phyloP scores from a whole-genome alignment of 2,888 invertebrate species.

The Prenolepis imparis region DNA sequence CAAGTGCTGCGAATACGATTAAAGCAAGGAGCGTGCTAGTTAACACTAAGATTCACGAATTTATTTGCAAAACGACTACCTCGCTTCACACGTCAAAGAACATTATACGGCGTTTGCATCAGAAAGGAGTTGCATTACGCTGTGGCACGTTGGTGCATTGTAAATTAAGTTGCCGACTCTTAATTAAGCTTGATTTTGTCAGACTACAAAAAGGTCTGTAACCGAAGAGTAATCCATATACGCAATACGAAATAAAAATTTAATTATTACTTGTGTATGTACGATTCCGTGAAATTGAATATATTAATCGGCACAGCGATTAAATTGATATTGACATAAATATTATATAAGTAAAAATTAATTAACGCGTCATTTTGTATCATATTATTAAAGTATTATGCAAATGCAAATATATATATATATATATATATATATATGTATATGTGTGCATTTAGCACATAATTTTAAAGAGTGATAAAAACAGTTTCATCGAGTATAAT shows the following conservation, averaged over 20 bases:
- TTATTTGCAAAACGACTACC: conserved; percentile 46
- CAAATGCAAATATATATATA: neutral
- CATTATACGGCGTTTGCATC: conserved; percentile 45
- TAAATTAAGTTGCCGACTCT: conserved; percentile 42
- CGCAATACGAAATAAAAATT: neutral
- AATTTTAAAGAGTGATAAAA: neutral
- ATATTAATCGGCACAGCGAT: conserved; percentile 4
- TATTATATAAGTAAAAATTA: neutral
- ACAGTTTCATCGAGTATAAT: neutral
- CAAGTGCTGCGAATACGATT: conserved; percentile 63
- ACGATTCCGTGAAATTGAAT: neutral
- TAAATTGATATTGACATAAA: conserved; percentile 6
- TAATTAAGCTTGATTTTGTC: conserved; percentile 42
- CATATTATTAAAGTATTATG: neutral
- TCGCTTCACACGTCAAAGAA: conserved; percentile 37
- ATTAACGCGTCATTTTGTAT: neutral
- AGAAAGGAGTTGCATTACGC: conserved; percentile 43
- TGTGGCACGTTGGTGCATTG: conserved; percentile 19
- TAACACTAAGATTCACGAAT: conserved; percentile 62
- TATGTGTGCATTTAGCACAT: neutral
- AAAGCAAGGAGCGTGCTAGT: conserved; percentile 55
- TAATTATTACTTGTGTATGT: neutral
- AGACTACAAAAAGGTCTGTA: conserved; percentile 10
- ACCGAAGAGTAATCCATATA: neutral
- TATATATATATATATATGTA: neutral